phyloP scores from a whole-genome alignment of 2,113 vertebrate species.

The Poeciliopsis prolifica region DNA sequence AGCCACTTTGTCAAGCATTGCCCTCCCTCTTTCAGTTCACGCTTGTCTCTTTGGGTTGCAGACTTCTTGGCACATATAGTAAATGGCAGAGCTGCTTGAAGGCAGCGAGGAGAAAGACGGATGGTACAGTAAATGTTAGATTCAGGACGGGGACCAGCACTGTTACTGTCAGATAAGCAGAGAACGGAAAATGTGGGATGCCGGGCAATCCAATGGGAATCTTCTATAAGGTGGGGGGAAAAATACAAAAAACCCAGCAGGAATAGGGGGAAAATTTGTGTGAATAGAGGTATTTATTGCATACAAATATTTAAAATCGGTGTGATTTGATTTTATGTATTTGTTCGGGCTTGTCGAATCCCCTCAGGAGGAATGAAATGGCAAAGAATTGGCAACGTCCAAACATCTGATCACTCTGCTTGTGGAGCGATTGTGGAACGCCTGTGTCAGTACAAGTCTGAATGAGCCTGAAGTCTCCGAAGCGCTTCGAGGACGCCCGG shows the following conservation, averaged over 20 bases:
- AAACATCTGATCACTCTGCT: conserved; percentile 14
- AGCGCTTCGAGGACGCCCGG: conserved; percentile 55
- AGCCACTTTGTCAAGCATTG: conserved; percentile 59
- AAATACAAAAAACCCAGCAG: conserved; percentile 14
- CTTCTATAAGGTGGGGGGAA: conserved; percentile 43
- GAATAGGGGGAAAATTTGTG: conserved; percentile 10
- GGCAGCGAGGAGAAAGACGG: conserved; percentile 48
- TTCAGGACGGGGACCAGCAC: conserved; percentile 56
- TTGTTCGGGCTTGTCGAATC: conserved; percentile 3
- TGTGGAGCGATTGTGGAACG: conserved; percentile 2
- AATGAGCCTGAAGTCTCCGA: conserved; percentile 41
- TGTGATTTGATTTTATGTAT: not conserved
- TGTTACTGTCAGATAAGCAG: conserved; percentile 74
- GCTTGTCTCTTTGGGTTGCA: conserved; percentile 66
- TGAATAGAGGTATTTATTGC: not conserved
- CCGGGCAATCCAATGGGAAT: conserved; percentile 57
- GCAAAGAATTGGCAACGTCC: conserved; percentile 7
- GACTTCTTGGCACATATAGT: conserved; percentile 58
- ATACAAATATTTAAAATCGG: not conserved
- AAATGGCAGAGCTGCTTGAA: conserved; percentile 67
- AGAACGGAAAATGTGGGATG: conserved; percentile 45
- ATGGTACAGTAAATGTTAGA: conserved; percentile 70
- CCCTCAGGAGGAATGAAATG: conserved; percentile 9
- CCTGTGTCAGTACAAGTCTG: conserved; percentile 21
- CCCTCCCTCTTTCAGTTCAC: conserved; percentile 39